Conservation (phyloP, 2,797 vertebrate genomes). For the Acomys russatus region DNA sequence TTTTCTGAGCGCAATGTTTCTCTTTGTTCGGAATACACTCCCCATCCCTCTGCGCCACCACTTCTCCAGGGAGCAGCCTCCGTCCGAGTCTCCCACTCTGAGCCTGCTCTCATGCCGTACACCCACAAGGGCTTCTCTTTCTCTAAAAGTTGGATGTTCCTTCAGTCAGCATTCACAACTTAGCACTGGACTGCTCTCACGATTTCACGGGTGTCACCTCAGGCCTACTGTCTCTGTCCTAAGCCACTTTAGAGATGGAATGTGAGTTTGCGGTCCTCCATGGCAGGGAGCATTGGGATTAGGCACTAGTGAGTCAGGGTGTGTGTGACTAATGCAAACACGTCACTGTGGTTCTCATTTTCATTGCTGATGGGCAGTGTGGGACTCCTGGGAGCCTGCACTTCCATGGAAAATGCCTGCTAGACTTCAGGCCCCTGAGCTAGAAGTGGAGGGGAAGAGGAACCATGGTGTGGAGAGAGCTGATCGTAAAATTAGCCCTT, state of each 20-base stretch:
- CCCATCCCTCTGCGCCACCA: background rate
- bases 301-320: accelerated
- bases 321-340: background rate
- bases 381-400: background rate
- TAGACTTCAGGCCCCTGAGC: background rate
- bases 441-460: background rate
- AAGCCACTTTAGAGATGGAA: background rate
- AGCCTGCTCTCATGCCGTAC: background rate
- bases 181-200: background rate
- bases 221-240: background rate
- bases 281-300: background rate
- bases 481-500: background rate
- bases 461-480: background rate
- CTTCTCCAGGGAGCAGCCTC: background rate
- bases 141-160: background rate
- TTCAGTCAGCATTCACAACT: no score
- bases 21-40: background rate
- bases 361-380: background rate
- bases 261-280: background rate
- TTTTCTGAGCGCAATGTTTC: background rate
- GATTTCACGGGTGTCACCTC: background rate
- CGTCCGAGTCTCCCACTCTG: background rate
- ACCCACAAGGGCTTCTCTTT: background rate
- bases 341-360: background rate
- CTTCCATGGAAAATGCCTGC: background rate